A percentile compares a stretch with the other conserved stretches of the same genome.
Evolutionary conservation across 2,797 vertebrate genomes (phyloP).

Genomic region (Hapalemur alaotrensis): DNA sequence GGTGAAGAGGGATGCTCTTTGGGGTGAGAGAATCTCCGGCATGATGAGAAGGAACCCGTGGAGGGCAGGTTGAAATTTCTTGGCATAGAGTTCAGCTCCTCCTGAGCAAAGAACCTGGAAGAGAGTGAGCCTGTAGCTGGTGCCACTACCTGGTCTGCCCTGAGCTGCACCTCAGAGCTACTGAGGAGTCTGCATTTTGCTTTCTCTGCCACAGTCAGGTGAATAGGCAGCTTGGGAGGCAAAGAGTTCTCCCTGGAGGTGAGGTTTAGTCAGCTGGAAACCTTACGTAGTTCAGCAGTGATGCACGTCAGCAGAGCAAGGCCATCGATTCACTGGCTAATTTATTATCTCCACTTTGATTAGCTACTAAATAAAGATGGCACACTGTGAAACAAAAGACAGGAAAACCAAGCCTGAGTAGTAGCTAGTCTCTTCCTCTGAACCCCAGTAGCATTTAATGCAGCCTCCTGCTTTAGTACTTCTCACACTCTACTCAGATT

Average conservation of each 20-base stretch:
- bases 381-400: not conserved
- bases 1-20: not conserved
- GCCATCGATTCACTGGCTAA: not conserved
- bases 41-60: not conserved
- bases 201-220: not conserved
- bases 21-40: not conserved
- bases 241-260: not conserved
- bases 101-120: not conserved
- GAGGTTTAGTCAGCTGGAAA: not conserved
- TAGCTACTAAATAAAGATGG: not conserved
- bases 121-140: not conserved
- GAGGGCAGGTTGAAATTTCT: not conserved
- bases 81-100: not conserved
- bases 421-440: not conserved
- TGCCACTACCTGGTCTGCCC: not conserved
- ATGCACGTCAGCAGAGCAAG: not conserved
- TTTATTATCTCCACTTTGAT: too few relatives aligned
- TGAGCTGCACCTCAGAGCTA: accelerated
- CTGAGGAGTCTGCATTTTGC: not conserved
- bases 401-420: not conserved
- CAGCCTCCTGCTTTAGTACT: not conserved
- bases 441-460: not conserved
- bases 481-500: not conserved
- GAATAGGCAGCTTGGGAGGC: not conserved
- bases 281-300: too few relatives aligned